Evolutionary conservation across 2,888 invertebrate genomes (phyloP), one percentile per base, ranked within the genome.

Genomic region (Drosophila neonasuta): DNA sequence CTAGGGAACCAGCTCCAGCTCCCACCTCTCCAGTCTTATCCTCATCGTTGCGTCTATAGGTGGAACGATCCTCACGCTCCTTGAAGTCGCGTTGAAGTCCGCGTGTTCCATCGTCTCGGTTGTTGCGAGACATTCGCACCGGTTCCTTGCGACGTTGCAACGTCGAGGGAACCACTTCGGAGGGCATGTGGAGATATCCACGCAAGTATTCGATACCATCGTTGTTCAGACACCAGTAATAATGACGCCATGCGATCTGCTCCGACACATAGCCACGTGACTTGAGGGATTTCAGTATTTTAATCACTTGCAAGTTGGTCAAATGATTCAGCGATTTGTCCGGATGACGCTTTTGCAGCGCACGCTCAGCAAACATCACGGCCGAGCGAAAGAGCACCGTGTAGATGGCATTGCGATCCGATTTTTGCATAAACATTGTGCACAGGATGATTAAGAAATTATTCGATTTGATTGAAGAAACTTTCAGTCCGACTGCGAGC

Each of bases 201-300:
- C 72, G 34, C 20, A 74, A 42, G 20, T 15, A 71, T 42, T 76
- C 67, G 30, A 76, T 67, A 20, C 73, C 73, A 1, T 59, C 59
- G 52, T 74, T 71, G 49, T 62, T 76, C 32, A 74, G 34, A 9
- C 59, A 54, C 73, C 77, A 74, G 46, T 71, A 76, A 11, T 29
- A 62, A 20, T 74, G 62, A 24, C 67, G 72, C 67, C 74, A 67
- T 39, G 62, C 72, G 6, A 13, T 8, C 34, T 66, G 62, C 51
- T 76, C 66, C 39, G 59, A 32, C 32, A 74, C 73, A 20, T 54
- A 67, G 24, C 77, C 67, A 13, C 56, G 67, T 6, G 62, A 67
- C 45, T 59, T 45, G 6, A 74, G 58, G 4, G 62, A 67, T 10
- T 76, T 45, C 72, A 74, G n/a, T 2, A 67, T 59, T 24, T 45